phyloP scores from a whole-genome alignment of 2,797 vertebrate species.

The Esox masquinongy region DNA sequence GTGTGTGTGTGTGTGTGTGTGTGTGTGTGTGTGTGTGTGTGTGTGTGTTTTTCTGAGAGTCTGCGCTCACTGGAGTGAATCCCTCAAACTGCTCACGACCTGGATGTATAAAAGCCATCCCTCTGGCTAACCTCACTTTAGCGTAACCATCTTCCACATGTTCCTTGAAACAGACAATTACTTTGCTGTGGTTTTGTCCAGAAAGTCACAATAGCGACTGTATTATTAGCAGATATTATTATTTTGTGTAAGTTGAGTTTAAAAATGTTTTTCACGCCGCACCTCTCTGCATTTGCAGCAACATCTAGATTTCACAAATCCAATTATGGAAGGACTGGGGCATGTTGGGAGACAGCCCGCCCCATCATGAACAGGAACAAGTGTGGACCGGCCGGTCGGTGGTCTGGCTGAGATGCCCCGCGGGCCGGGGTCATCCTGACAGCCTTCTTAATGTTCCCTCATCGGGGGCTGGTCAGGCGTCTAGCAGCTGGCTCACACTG shows the following conservation, averaged over 20 bases:
- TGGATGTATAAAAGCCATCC: not conserved
- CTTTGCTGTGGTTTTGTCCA: not conserved
- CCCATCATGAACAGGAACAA: not conserved
- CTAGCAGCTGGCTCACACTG: not conserved
- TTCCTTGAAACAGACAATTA: not conserved
- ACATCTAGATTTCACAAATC: not conserved
- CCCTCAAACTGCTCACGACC: not conserved
- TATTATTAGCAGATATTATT: not conserved
- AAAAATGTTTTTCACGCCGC: not conserved
- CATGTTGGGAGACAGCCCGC: not conserved
- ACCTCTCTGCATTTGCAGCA: not conserved
- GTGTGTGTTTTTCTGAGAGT: not conserved
- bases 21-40: not conserved
- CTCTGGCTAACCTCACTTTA: not conserved
- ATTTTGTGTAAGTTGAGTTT: not conserved
- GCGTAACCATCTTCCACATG: not conserved
- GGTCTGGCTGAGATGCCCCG: not conserved
- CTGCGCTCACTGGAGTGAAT: not conserved
- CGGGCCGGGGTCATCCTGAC: not conserved
- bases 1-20: not conserved
- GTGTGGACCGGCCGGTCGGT: not conserved
- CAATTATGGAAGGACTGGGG: not conserved
- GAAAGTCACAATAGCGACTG: not conserved
- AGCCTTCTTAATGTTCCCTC: slow-evolving; percentile 2
- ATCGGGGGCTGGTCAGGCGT: not conserved